Conservation (phyloP, 2,888 invertebrate species). For the Dryadula phaetusa region DNA sequence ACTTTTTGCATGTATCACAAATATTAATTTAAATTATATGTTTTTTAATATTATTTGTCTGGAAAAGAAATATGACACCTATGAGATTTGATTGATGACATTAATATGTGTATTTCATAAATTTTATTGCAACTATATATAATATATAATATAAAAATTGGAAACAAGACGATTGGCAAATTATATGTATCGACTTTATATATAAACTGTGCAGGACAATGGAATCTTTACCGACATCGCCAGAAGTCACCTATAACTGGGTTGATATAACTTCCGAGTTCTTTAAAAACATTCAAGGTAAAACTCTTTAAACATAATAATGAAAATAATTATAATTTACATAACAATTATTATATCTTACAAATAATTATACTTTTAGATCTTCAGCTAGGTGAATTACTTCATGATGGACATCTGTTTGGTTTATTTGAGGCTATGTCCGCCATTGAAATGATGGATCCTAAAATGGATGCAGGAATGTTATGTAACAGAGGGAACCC, state of each 20-base stretch:
- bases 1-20: neutral
- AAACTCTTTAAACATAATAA: neutral
- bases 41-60: neutral
- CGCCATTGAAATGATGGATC: slow-evolving; percentile 99
- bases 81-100: neutral
- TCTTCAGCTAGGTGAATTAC: slow-evolving; percentile 93
- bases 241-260: slow-evolving; percentile 86
- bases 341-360: neutral
- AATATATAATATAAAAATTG: neutral
- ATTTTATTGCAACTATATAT: neutral
- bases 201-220: slow-evolving; percentile 61
- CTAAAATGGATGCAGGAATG: slow-evolving; percentile 99
- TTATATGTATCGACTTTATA: neutral
- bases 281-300: slow-evolving; percentile 78
- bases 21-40: neutral
- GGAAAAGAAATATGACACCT: neutral
- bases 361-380: slow-evolving; percentile 74
- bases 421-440: slow-evolving; percentile 99
- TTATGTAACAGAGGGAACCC: slow-evolving; percentile 94
- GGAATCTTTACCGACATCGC: slow-evolving; percentile 70
- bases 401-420: slow-evolving; percentile 94
- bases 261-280: slow-evolving; percentile 86
- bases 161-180: neutral
- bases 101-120: neutral
- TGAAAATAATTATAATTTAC: neutral